Percentiles rank a stretch among this genome's conserved stretches.
phyloP scores from a whole-genome alignment of 2,797 vertebrate genomes.

The Chromis chromis region DNA sequence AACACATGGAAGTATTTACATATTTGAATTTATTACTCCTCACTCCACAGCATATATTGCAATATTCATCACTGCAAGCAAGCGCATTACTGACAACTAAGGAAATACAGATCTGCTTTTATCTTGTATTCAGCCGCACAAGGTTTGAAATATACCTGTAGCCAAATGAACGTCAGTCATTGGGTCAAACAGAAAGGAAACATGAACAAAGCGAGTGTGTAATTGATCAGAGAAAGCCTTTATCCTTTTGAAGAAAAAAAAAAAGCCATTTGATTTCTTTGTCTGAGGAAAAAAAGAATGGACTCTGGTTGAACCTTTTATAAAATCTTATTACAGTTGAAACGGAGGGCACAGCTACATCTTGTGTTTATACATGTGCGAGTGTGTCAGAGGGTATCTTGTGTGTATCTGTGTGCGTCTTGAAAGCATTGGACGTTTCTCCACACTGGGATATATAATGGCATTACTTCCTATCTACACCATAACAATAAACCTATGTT shows the following conservation, averaged over 20 bases:
- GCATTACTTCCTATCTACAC: conserved; percentile 38
- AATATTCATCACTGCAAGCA: conserved; percentile 9
- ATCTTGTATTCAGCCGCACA: not conserved
- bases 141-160: conserved; percentile 37
- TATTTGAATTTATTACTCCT: conserved; percentile 26
- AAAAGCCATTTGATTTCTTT: conserved; percentile 19
- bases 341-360: conserved; percentile 41
- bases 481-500: conserved; percentile 21
- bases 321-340: conserved; percentile 57
- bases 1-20: conserved; percentile 31
- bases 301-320: conserved; percentile 54
- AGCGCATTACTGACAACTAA: not conserved
- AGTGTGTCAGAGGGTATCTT: conserved; percentile 20
- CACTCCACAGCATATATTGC: not conserved
- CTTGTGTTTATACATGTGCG: conserved; percentile 10
- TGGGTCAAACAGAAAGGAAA: conserved; percentile 41
- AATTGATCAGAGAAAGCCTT: conserved; percentile 54
- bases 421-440: not conserved
- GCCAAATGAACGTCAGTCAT: conserved; percentile 26
- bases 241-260: conserved; percentile 40
- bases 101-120: conserved; percentile 24
- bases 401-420: conserved; percentile 7
- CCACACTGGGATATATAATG: conserved; percentile 27
- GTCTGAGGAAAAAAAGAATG: conserved; percentile 35
- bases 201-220: conserved; percentile 37